Conservation (phyloP, 1,140 invertebrate species). For the Pteromalus puparum region DNA sequence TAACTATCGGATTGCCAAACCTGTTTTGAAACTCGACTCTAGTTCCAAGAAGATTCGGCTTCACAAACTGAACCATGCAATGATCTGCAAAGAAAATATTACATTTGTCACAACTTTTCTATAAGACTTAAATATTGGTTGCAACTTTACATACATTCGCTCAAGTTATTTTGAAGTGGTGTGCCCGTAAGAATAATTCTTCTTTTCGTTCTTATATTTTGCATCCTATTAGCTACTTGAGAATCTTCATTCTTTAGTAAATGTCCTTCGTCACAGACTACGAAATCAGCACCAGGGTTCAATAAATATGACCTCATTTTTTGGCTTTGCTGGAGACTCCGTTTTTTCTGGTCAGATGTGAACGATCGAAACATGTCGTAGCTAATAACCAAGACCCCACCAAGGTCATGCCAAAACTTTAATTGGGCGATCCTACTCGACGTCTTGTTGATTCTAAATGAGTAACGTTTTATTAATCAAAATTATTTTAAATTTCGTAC, state of each 20-base stretch:
- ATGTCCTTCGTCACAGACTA: constrained; percentile 96
- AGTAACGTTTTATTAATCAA: not conserved
- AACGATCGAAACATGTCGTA: constrained; percentile 95
- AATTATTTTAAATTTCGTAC: not conserved
- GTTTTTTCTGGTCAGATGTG: constrained; percentile 79
- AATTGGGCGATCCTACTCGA: constrained; percentile 69
- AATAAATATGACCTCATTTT: constrained; percentile 50
- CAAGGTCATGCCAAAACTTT: constrained; percentile 85
- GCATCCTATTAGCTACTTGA: constrained; percentile 88
- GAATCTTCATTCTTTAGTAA: constrained; percentile 92
- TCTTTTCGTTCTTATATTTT: constrained; percentile 83
- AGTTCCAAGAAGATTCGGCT: constrained; percentile 92
- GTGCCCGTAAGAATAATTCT: constrained; percentile 95
- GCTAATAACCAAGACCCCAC: constrained; percentile 95
- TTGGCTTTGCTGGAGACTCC: constrained; percentile 78
- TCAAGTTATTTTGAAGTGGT: constrained; percentile 95
- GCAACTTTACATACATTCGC: constrained; percentile 84
- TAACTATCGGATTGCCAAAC: constrained; percentile 94
- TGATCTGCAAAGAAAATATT: constrained; percentile 81
- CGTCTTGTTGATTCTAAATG: constrained; percentile 45
- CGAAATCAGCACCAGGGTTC: constrained; percentile 88
- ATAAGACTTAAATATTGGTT: constrained; percentile 14
- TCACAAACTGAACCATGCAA: constrained; percentile 98
- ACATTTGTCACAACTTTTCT: constrained; percentile 20
- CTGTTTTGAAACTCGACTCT: constrained; percentile 92